These are phyloP conservation scores for Bombus polaris DNA, from an alignment of 1,140 invertebrate species.

Conservation along the genomic window DNA sequence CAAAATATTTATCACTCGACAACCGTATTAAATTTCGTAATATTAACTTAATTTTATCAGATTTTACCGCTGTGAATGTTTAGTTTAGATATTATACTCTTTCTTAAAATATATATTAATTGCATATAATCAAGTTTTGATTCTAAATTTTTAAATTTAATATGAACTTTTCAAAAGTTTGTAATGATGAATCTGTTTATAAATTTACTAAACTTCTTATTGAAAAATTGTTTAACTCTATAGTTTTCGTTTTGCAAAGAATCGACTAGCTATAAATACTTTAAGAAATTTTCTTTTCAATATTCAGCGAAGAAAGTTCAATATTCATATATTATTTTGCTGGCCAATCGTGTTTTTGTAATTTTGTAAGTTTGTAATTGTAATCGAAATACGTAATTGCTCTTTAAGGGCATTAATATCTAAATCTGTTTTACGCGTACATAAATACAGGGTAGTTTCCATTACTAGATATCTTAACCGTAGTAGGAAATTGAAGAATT, in stretches of 20 bases:
- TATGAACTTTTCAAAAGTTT: too few species aligned
- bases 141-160: too few species aligned
- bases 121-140: too few species aligned
- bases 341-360: not conserved
- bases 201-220: not conserved
- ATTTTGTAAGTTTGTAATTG: too few species aligned
- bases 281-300: not conserved
- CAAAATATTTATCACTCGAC: too few species aligned
- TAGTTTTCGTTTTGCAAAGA: not conserved
- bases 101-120: too few species aligned
- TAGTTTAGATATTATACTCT: too few species aligned
- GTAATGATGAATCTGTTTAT: too few species aligned
- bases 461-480: not conserved
- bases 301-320: not conserved
- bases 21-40: too few species aligned
- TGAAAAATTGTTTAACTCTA: not conserved
- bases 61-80: too few species aligned
- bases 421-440: not conserved
- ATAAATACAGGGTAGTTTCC: not conserved
- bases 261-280: not conserved
- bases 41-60: too few species aligned
- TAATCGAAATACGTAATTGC: not conserved
- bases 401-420: not conserved
- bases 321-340: not conserved
- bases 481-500: not conserved